Conservation (phyloP, 2,797 vertebrate genomes). For the Muscicapa striata region DNA sequence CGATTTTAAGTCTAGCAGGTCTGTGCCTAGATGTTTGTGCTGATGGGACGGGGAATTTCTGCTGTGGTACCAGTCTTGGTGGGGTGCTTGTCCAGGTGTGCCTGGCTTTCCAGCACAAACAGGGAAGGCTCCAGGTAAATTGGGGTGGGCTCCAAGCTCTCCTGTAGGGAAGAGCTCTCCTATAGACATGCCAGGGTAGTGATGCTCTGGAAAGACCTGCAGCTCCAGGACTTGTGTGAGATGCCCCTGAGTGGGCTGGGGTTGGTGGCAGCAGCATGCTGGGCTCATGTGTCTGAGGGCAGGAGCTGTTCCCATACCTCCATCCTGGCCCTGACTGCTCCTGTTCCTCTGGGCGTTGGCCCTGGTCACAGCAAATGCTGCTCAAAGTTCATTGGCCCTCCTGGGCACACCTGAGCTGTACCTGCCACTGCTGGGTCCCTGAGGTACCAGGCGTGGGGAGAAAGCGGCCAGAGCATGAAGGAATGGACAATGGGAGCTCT, state of each 20-base stretch:
- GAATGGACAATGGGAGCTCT: background rate
- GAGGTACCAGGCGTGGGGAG: background rate
- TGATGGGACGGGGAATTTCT: background rate
- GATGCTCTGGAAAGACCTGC: background rate
- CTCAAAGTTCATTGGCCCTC: conserved; percentile 6
- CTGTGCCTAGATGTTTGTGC: background rate
- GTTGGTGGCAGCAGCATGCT: fast-evolving
- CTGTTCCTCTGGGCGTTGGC: conserved; percentile 19
- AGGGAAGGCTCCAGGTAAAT: background rate
- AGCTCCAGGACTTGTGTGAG: fast-evolving
- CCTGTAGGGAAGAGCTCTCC: background rate
- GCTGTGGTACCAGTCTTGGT: background rate
- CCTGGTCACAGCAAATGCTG: background rate
- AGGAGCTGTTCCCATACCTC: background rate
- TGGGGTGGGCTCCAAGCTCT: fast-evolving
- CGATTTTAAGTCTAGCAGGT: fast-evolving
- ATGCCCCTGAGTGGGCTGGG: background rate
- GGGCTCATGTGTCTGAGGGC: background rate
- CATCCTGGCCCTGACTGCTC: background rate
- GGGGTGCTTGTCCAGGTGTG: background rate
- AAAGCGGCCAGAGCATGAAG: fast-evolving
- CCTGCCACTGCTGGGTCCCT: fast-evolving
- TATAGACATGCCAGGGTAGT: fast-evolving
- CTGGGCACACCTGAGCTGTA: background rate
- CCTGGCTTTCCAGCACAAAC: background rate